Conservation (phyloP, 1,140 invertebrate genomes). For the Pinna nobilis region DNA sequence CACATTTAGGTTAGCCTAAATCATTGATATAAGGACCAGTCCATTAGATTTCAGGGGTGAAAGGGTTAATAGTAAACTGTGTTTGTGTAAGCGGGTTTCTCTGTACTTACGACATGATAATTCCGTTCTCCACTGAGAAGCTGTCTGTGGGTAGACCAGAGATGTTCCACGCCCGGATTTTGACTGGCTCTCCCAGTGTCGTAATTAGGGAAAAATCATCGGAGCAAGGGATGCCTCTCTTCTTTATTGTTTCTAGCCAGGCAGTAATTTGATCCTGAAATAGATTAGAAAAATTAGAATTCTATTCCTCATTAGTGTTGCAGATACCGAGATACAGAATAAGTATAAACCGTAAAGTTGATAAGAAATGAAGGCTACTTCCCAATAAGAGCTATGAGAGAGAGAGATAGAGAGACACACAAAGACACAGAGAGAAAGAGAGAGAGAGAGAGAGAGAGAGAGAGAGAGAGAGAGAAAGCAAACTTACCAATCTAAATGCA, state of each 20-base stretch:
- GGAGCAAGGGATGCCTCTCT: constrained; percentile 70
- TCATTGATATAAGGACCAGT: no score
- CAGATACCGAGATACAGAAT: no score
- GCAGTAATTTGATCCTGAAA: constrained; percentile 69
- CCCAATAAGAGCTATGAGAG: no score
- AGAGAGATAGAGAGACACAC: no score
- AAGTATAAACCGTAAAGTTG: no score
- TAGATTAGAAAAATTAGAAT: neutral
- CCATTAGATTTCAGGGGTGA: no score
- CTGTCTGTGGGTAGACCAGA: constrained; percentile 74
- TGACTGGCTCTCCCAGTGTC: constrained; percentile 74
- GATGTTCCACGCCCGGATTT: constrained; percentile 75
- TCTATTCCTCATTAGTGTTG: no score
- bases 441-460: no score
- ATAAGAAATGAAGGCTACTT: no score
- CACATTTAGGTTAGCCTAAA: no score
- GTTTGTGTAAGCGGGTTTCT: constrained; percentile 1
- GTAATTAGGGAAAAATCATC: constrained; percentile 71
- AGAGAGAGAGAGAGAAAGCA: neutral
- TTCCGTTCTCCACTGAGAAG: constrained; percentile 75
- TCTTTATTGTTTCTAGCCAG: constrained; percentile 68
- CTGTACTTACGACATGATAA: constrained; percentile 65
- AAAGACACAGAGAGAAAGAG: no score
- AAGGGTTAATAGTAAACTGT: neutral
- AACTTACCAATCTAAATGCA: constrained; percentile 71